Base-by-base conservation (phyloP, 2,113 vertebrate species). In the Thunnus maccoyii region DNA sequence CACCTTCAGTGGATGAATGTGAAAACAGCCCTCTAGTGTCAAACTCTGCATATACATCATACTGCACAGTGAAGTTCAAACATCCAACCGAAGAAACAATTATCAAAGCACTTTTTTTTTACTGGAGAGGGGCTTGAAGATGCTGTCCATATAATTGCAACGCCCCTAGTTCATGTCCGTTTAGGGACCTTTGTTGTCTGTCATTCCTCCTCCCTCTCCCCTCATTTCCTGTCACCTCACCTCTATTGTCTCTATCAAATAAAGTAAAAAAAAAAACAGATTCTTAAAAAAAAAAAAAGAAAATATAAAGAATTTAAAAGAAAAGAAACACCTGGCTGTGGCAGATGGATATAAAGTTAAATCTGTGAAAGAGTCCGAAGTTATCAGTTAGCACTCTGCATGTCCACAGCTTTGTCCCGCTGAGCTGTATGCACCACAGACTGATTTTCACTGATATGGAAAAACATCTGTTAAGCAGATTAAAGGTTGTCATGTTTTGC, bases 371-470 rank as follows among this genome's bases (percentile, higher is more conserved):
- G 32, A 67, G 41, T 61, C 25, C 44, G 20, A 62, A 18, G 76
- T 71, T 74, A 64, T 70, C 47, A 52, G 50, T 63, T 10, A 47
- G 57, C 4, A 13, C 76, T 47, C 27, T 80, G 25, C 62, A 51
- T 63, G 52, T 82, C 36, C 61, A 55, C 50, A 10, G 4, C 50
- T 52, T 54, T 55, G 75, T 86, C 63, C 62, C 12, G 0, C 52
- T 66, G 56, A 65, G 82, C 86, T 71, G 44, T 36, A 16, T 57
- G 32, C 30, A 75, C 48, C 58, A 60, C 70, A 62, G 36, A 25
- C 87, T 85, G 88, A 72, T 78, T 67, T 77, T 41, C 1, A 16
- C 61, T 76, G 83, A 87, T 90, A 83, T 56, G 74, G 75, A 67
- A 80, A 78, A 44, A 67, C 3, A 14, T 65, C 58, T 58, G 50